phyloP scores from a whole-genome alignment of 2,797 vertebrate species.

The Chromobotia macracanthus region DNA sequence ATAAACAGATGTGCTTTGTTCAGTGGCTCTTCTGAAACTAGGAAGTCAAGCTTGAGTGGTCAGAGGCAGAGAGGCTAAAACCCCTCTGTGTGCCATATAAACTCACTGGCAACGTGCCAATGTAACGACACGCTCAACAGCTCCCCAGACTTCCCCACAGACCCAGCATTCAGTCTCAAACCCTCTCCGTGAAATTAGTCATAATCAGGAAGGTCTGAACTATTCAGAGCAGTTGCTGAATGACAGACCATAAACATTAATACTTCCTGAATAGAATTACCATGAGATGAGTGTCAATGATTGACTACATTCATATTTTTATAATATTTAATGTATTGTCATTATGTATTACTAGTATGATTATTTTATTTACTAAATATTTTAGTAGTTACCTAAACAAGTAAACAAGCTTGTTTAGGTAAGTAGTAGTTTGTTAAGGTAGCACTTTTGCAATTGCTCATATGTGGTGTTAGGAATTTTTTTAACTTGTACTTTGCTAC shows the following conservation, averaged over 20 bases:
- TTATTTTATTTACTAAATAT: neutral
- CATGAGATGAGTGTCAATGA: neutral
- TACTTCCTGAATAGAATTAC: neutral
- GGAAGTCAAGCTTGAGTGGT: neutral
- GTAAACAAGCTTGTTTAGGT: too few relatives aligned
- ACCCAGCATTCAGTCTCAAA: conserved; percentile 10
- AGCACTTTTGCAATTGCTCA: too few relatives aligned
- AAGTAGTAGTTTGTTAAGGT: too few relatives aligned
- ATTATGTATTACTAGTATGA: neutral
- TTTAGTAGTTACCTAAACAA: too few relatives aligned
- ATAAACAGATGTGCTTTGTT: neutral
- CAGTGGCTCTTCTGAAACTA: neutral
- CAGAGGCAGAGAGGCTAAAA: conserved; percentile 21
- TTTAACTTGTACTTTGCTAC: too few relatives aligned
- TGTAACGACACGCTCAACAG: neutral
- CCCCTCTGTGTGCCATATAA: conserved; percentile 25
- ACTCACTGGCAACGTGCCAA: conserved; percentile 30
- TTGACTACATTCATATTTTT: neutral
- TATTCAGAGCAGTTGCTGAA: neutral
- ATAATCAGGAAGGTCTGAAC: conserved; percentile 6
- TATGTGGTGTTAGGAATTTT: too few relatives aligned
- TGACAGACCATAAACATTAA: conserved; percentile 17
- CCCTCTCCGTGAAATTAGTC: conserved; percentile 23
- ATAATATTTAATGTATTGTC: neutral
- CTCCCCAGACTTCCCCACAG: conserved; percentile 11